Conservation (phyloP, 2,797 vertebrate species). For the Pseudopleuronectes americanus region DNA sequence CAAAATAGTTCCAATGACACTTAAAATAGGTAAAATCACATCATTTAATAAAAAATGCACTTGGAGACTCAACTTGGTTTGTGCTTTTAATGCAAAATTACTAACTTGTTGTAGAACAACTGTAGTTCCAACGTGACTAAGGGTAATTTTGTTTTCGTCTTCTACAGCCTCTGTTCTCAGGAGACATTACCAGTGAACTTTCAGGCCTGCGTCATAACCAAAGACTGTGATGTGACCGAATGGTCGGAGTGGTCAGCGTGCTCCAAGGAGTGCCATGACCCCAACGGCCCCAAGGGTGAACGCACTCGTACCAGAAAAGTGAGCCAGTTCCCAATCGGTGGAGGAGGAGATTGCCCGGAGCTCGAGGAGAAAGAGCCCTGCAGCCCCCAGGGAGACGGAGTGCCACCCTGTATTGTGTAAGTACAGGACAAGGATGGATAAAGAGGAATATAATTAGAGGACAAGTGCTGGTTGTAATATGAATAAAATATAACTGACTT, state of each 20-base stretch:
- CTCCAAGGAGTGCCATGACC: conserved; percentile 90
- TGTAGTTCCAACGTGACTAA: not conserved
- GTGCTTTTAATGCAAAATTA: not conserved
- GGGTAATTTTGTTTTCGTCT: not conserved
- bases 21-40: no score
- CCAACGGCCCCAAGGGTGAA: conserved; percentile 84
- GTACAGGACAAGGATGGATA: conserved; percentile 50
- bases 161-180: conserved; percentile 89
- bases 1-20: no score
- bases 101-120: no score
- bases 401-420: conserved; percentile 89
- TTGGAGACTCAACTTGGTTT: not conserved
- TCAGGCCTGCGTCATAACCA: conserved; percentile 92
- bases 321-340: conserved; percentile 88
- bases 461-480: not conserved
- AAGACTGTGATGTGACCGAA: conserved; percentile 91
- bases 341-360: conserved; percentile 87
- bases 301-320: conserved; percentile 86
- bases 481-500: no score
- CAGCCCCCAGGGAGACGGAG: conserved; percentile 83
- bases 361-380: conserved; percentile 91
- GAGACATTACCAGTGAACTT: conserved; percentile 90
- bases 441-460: not conserved
- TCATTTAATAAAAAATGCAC: not conserved
- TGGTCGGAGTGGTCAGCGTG: conserved; percentile 94